Evolutionary conservation across 2,888 invertebrate species (phyloP).

Genomic region (Chaetoderma sp.): DNA sequence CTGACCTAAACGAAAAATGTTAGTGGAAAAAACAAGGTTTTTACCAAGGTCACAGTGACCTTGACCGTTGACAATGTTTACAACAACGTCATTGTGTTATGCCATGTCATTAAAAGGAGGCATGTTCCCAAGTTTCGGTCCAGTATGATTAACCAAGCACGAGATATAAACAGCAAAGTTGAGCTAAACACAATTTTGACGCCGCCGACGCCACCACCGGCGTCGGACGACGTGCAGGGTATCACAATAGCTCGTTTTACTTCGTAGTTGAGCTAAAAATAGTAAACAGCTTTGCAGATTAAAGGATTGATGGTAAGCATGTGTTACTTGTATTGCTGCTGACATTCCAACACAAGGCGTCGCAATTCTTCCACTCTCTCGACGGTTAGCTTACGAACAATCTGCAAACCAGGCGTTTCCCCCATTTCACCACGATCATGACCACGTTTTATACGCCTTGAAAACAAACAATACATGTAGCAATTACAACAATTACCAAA

Average conservation of each 20-base stretch:
- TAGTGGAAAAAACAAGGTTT: no score
- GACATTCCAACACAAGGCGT: conserved; percentile 78
- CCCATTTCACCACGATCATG: conserved; percentile 71
- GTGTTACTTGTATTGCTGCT: conserved; percentile 77
- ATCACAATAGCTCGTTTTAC: no score
- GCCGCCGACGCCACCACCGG: background rate
- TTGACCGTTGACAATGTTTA: no score
- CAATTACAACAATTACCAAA: background rate
- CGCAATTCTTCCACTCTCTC: conserved; percentile 85
- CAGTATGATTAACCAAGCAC: no score
- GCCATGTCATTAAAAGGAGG: no score
- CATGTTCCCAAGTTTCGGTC: no score
- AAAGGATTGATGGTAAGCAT: no score
- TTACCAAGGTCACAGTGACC: no score
- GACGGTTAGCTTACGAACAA: conserved; percentile 81
- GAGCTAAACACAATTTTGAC: background rate
- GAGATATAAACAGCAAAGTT: background rate
- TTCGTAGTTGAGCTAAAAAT: no score
- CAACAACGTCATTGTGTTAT: no score
- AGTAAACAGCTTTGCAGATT: no score
- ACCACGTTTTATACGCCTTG: conserved; percentile 75
- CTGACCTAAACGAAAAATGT: no score
- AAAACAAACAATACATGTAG: background rate
- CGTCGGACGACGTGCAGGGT: background rate
- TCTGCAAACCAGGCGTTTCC: conserved; percentile 83